Percentiles rank a stretch among this genome's conserved stretches.
These are phyloP conservation scores for Polypedilum vanderplanki DNA, from an alignment of 1,140 invertebrate genomes.

Conservation along the genomic window DNA sequence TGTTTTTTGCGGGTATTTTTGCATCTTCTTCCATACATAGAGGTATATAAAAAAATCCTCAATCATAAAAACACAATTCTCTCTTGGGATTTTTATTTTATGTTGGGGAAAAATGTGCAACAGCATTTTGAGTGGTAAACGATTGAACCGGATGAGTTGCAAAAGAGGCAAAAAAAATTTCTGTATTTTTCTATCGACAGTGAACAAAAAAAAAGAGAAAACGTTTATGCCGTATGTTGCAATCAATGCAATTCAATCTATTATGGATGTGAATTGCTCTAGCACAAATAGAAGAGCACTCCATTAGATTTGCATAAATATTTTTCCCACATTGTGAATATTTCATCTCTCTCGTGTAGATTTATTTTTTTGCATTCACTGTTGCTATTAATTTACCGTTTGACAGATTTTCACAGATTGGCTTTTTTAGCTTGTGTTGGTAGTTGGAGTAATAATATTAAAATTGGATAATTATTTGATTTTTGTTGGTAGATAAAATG, in stretches of 20 bases:
- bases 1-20: background rate
- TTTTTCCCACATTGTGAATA: background rate
- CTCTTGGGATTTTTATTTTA: background rate
- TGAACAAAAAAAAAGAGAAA: too few species aligned
- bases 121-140: slow-evolving; percentile 5
- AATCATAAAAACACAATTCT: background rate
- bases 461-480: background rate
- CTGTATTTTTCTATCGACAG: too few species aligned
- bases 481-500: background rate
- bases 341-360: background rate
- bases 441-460: slow-evolving; percentile 4
- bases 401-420: slow-evolving; percentile 19
- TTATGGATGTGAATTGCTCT: background rate
- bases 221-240: slow-evolving; percentile 16
- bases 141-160: slow-evolving; percentile 16
- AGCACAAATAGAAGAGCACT: background rate
- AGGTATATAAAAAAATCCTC: too few species aligned
- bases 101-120: background rate
- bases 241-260: slow-evolving; percentile 28
- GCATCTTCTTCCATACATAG: background rate
- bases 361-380: slow-evolving; percentile 5
- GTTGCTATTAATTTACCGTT: slow-evolving; percentile 18
- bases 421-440: background rate
- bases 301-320: slow-evolving; percentile 28
- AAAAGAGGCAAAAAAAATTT: background rate